Evolutionary conservation across 2,888 invertebrate species (phyloP), one percentile per base, ranked within the genome.

Genomic region (Tridacna crocea): DNA sequence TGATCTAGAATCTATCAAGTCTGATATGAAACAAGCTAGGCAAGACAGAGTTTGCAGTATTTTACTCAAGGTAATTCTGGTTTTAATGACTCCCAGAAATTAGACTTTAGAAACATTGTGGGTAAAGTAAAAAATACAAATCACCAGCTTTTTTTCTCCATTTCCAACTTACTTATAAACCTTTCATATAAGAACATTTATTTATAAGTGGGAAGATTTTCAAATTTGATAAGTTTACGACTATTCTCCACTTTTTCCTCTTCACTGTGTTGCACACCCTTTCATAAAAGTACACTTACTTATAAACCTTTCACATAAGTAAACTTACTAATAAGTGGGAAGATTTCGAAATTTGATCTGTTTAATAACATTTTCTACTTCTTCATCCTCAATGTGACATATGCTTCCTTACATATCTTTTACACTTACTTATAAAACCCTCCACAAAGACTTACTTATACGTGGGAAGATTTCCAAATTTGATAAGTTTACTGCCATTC

Each of bases 381-480:
- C 80, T 17, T 77, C 74, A 19, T 87, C 84, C n/a, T 86, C 83
- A 70, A 77, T 72, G 46, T 26, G 72, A 24, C 0, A 48, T 24
- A 51, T 72, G 72, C 51, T 81, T 72, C 61, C 51, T 51, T 51
- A 51, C 19, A 12, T 61, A 51, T 51, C 51, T 51, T 15, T 51
- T 51, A 51, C 51, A 11, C 11, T 13, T 51, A 51, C 51, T 61
- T 11, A n/a, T 61, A n/a, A 19, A 61, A 24, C 26, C n/a, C 26
- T 65, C 26, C 46, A 70, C 22, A 46, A 15, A 58, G 26, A 82
- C 89, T 83, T 81, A 94, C 94, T 93, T 91, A 89, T 94, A 95
- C 26, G 94, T 93, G 1, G 95, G 95, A 92, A 94, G 92, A 75
- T 90, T 92, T 17, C 95, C 95, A 88, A 95, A 95, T 73, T 93